phyloP scores from a whole-genome alignment of 23 tunicate species.

The Aplidium turbinatum region DNA sequence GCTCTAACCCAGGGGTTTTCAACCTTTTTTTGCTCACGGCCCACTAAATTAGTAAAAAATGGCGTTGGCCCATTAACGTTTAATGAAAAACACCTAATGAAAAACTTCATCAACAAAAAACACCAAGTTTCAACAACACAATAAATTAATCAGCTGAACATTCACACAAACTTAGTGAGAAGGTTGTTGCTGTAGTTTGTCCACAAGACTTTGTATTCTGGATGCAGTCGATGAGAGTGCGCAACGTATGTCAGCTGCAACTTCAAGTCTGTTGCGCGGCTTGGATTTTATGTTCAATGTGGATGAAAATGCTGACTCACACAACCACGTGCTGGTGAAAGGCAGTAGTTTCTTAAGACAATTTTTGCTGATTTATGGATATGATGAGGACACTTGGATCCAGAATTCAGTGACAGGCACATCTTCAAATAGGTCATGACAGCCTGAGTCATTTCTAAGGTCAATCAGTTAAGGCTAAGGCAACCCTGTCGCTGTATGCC shows the following conservation, averaged over 20 bases:
- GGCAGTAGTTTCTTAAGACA: slow-evolving; percentile 47
- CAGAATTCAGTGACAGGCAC: slow-evolving; percentile 62
- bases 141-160: too few species aligned
- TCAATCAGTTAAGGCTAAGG: slow-evolving; percentile 61
- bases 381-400: slow-evolving; percentile 43
- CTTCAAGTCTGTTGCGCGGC: slow-evolving; percentile 44
- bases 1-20: too few species aligned
- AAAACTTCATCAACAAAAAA: too few species aligned
- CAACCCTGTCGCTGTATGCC: too few species aligned
- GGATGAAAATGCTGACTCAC: slow-evolving; percentile 35
- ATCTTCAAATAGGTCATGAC: slow-evolving; percentile 65
- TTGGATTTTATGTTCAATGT: slow-evolving; percentile 37
- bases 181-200: too few species aligned
- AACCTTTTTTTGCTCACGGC: too few species aligned
- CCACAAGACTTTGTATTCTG: slow-evolving; percentile 52
- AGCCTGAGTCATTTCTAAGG: slow-evolving; percentile 52
- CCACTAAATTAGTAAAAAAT: too few species aligned
- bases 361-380: slow-evolving; percentile 45
- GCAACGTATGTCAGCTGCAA: slow-evolving; percentile 50
- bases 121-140: too few species aligned
- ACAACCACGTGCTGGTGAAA: slow-evolving; percentile 53
- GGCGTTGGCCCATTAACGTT: too few species aligned
- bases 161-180: too few species aligned
- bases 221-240: slow-evolving; percentile 41
- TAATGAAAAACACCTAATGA: too few species aligned